Evolutionary conservation across 2,888 invertebrate species (phyloP).

Genomic region (Caenorhabditis doughertyi): DNA sequence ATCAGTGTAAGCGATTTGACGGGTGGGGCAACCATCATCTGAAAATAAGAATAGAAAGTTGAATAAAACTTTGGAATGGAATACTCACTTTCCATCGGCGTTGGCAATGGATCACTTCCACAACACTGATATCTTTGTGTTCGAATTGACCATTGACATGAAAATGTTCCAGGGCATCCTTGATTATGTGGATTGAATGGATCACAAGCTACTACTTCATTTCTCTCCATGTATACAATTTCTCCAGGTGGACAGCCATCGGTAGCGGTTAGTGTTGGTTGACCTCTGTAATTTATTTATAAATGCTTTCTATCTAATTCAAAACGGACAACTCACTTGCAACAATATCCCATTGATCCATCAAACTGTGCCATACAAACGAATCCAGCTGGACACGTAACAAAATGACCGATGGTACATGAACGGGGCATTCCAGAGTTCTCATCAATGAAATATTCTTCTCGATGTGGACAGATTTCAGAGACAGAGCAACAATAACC

Average conservation of each 20-base stretch:
- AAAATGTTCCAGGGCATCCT: slow-evolving; percentile 73
- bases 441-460: slow-evolving; percentile 76
- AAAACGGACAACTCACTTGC: slow-evolving; percentile 40
- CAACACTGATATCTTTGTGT: slow-evolving; percentile 77
- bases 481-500: slow-evolving; percentile 76
- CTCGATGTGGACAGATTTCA: slow-evolving; percentile 76
- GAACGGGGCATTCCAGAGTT: slow-evolving; percentile 74
- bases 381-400: slow-evolving; percentile 74
- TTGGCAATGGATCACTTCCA: slow-evolving; percentile 72
- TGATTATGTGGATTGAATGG: slow-evolving; percentile 74
- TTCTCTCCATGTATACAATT: slow-evolving; percentile 76
- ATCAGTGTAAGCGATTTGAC: slow-evolving; percentile 75
- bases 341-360: slow-evolving; percentile 73
- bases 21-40: slow-evolving; percentile 75
- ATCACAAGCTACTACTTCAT: slow-evolving; percentile 73
- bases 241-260: slow-evolving; percentile 77
- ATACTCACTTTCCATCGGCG: slow-evolving; percentile 70
- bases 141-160: slow-evolving; percentile 76
- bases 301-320: background rate
- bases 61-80: too few species aligned
- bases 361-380: slow-evolving; percentile 72
- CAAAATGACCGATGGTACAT: slow-evolving; percentile 75
- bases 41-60: background rate
- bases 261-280: slow-evolving; percentile 60
- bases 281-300: slow-evolving; percentile 37